Conservation (phyloP, 1,140 invertebrate genomes). For the Monomorium pharaonis region DNA sequence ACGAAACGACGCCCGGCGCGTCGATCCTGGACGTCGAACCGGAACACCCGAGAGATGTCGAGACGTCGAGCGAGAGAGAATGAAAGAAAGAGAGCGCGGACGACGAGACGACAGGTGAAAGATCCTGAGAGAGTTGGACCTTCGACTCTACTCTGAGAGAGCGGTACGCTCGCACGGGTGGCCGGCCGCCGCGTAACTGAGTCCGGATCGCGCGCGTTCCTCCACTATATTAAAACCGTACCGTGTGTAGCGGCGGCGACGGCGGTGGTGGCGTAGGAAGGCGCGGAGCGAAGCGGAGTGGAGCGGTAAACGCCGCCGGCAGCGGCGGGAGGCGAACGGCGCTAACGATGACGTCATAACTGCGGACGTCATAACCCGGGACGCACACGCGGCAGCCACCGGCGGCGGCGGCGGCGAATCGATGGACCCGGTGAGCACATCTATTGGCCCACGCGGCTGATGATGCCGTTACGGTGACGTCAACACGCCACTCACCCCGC, state of each 20-base stretch:
- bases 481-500: constrained; percentile 72
- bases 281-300: not conserved
- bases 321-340: constrained; percentile 65
- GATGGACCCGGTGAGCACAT: constrained; percentile 77
- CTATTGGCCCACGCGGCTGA: constrained; percentile 76
- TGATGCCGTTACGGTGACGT: constrained; percentile 80
- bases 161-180: constrained; percentile 80
- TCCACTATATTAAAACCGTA: constrained; percentile 85
- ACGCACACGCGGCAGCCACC: constrained; percentile 73
- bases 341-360: constrained; percentile 78
- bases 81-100: not conserved
- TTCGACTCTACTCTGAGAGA: constrained; percentile 38
- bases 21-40: not conserved
- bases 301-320: not conserved
- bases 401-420: constrained; percentile 75
- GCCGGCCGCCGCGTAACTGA: constrained; percentile 84
- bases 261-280: constrained; percentile 29
- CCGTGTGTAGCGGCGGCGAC: constrained; percentile 81
- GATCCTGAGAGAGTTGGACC: constrained; percentile 26
- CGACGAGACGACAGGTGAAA: constrained; percentile 41
- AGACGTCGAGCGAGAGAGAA: constrained; percentile 2
- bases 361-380: constrained; percentile 78
- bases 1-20: not conserved
- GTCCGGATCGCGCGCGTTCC: constrained; percentile 81
- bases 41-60: not conserved